A percentile compares a stretch with the other conserved stretches of the same genome.
Conservation (phyloP, 2,113 vertebrate species). For the Psammodynastes pulverulentus region DNA sequence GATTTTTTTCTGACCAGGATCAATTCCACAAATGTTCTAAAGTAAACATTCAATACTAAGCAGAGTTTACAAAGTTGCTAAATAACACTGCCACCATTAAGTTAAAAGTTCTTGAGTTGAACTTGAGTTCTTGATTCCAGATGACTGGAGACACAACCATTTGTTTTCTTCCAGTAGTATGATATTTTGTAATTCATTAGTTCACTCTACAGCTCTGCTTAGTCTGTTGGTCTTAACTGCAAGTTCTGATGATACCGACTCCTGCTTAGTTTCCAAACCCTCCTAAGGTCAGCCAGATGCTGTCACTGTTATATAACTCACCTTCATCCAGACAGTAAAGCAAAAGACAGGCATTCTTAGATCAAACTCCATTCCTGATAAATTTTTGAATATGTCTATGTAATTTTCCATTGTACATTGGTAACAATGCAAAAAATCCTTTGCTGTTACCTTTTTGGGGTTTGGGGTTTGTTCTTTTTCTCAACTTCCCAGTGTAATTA, state of each 20-base stretch:
- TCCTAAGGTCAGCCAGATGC: not conserved
- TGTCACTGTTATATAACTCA: not conserved
- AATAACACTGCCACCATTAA: not conserved
- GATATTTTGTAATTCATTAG: not conserved
- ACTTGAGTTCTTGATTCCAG: not conserved
- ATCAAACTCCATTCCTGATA: not conserved
- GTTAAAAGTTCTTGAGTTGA: not conserved
- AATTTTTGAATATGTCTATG: not conserved
- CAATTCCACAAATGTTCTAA: not conserved
- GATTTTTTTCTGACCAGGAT: not conserved
- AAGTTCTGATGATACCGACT: not conserved
- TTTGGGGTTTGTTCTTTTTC: not conserved
- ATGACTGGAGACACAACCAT: not conserved
- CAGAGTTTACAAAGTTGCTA: not conserved
- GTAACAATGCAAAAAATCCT: not conserved
- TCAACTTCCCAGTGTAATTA: not conserved
- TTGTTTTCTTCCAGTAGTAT: not conserved
- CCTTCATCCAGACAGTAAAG: not conserved
- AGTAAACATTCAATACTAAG: not conserved
- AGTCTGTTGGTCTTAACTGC: not conserved
- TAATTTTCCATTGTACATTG: not conserved
- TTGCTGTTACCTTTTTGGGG: not conserved
- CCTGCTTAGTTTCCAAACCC: not conserved
- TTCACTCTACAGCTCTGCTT: not conserved
- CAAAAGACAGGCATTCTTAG: not conserved